These are phyloP conservation scores for Zaprionus kolodkinae DNA, from an alignment of 1,140 invertebrate species.

Conservation along the genomic window DNA sequence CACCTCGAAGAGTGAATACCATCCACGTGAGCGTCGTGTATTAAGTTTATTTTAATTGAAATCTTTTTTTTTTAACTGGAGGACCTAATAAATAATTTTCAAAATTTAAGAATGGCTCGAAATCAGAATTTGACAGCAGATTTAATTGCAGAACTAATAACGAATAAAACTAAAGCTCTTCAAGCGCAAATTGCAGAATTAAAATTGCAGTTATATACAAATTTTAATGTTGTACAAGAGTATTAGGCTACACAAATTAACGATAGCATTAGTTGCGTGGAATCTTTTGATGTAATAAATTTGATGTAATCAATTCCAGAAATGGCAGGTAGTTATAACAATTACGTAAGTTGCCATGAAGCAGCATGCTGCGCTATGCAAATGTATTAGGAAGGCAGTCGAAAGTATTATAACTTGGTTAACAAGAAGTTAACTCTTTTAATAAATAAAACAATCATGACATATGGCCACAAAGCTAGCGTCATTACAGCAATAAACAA, in stretches of 20 bases:
- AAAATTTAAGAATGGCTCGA: not conserved
- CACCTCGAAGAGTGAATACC: too few species aligned
- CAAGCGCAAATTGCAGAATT: not conserved
- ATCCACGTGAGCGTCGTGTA: too few species aligned
- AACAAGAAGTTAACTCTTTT: not conserved
- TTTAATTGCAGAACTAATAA: not conserved
- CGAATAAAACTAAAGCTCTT: not conserved
- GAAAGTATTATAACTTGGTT: too few species aligned
- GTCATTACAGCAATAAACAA: too few species aligned
- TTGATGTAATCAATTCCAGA: not conserved
- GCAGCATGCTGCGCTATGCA: not conserved
- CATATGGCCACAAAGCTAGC: too few species aligned
- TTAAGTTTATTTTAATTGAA: too few species aligned
- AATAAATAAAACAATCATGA: not conserved
- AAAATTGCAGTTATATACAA: not conserved
- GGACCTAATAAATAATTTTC: not conserved
- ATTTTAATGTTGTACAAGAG: too few species aligned
- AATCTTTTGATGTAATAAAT: not conserved
- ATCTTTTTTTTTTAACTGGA: not conserved
- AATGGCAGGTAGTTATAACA: not conserved
- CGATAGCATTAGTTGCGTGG: not conserved
- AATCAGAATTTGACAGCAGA: constrained; percentile 1
- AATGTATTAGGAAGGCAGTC: not conserved
- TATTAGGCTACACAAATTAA: not conserved
- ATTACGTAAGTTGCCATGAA: not conserved